Evolutionary conservation across 2,888 invertebrate species (phyloP).

Genomic region (Chironomus tentans): DNA sequence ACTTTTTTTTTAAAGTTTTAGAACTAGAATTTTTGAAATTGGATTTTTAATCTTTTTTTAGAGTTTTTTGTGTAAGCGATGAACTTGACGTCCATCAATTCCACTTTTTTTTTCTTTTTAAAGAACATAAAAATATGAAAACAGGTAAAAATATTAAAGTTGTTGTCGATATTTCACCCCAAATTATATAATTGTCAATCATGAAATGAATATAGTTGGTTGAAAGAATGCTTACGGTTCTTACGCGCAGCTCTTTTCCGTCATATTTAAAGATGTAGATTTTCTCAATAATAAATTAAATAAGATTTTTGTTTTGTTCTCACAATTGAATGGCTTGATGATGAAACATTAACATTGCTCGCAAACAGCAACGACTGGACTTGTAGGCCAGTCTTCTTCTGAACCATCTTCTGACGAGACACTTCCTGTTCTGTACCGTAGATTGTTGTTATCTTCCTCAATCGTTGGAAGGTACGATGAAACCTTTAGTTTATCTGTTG

Average conservation of each 20-base stretch:
- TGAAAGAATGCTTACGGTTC: constrained; percentile 24
- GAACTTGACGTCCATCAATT: background rate
- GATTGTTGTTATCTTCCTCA: constrained; percentile 50
- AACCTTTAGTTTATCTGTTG: constrained; percentile 54
- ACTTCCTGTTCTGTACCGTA: constrained; percentile 50
- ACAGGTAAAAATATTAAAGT: background rate
- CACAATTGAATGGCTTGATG: background rate
- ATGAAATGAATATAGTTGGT: background rate
- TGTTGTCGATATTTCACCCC: background rate
- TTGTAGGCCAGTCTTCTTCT: constrained; percentile 54
- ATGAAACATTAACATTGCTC: constrained; percentile 39
- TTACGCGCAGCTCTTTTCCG: background rate
- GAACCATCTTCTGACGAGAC: constrained; percentile 47
- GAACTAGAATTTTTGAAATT: constrained; percentile 21
- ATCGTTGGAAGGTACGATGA: constrained; percentile 65
- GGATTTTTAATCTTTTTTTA: constrained; percentile 21
- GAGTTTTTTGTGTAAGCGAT: background rate
- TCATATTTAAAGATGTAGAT: background rate
- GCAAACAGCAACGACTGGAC: constrained; percentile 52
- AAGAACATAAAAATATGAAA: background rate
- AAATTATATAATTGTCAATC: background rate
- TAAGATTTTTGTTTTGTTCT: background rate
- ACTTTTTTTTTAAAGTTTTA: constrained; percentile 23
- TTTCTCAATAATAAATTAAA: background rate
- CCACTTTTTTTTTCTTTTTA: background rate